These are phyloP conservation scores for Manis crassicaudata DNA, from an alignment of 2,797 vertebrate genomes.

Conservation along the genomic window DNA sequence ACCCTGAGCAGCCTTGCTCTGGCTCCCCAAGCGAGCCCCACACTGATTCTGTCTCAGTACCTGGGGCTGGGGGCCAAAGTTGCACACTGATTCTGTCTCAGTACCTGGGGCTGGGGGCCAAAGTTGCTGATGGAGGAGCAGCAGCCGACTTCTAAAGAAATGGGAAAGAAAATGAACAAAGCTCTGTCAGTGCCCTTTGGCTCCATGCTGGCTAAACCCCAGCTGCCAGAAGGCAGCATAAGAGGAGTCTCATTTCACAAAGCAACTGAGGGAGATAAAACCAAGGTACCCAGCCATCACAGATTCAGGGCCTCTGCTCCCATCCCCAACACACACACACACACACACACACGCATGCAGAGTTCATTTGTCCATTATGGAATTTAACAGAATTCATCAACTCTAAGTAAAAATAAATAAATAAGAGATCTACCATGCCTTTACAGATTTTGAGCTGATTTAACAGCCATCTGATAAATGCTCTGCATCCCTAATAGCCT, in stretches of 20 bases:
- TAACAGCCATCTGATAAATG: not conserved
- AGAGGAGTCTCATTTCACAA: constrained; percentile 52
- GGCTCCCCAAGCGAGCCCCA: not conserved
- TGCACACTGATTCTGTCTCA: not conserved
- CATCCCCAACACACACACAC: not conserved
- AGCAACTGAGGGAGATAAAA: not conserved
- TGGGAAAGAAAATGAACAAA: not conserved
- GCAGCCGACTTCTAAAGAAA: constrained; percentile 4
- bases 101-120: not conserved
- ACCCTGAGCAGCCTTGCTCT: not conserved
- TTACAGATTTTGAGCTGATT: not conserved
- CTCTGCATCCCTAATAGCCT: not conserved
- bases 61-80: not conserved
- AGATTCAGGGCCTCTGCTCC: not conserved
- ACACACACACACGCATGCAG: not conserved
- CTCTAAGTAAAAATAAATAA: constrained; percentile 55
- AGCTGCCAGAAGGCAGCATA: not conserved
- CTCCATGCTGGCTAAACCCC: constrained; percentile 1
- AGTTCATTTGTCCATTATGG: constrained; percentile 13
- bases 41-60: not conserved
- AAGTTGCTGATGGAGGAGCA: not conserved
- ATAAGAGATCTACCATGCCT: not conserved
- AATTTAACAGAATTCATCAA: constrained; percentile 67
- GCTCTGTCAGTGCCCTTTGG: not conserved
- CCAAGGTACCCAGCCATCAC: not conserved